phyloP scores from a whole-genome alignment of 2,113 vertebrate species.

The Hippocampus zosterae region DNA sequence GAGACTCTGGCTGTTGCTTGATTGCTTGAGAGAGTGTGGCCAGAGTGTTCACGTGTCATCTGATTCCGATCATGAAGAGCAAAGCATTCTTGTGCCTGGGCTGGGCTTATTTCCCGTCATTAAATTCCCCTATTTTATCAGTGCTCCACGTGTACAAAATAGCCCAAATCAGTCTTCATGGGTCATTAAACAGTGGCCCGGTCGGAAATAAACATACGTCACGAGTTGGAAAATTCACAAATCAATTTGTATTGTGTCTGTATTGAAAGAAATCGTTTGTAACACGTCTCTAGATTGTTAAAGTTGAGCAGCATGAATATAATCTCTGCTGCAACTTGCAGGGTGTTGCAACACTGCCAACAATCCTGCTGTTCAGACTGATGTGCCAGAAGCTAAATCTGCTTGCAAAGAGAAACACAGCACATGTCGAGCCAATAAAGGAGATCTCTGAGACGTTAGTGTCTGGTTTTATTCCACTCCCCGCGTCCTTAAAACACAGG shows the following conservation, averaged over 20 bases:
- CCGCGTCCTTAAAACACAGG: conserved; percentile 18
- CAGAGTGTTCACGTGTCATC: conserved; percentile 21
- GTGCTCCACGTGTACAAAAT: conserved; percentile 21
- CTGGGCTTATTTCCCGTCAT: conserved; percentile 36
- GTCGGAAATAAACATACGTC: neutral
- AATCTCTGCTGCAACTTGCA: conserved; percentile 28
- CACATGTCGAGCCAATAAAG: conserved; percentile 35
- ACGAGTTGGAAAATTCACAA: neutral
- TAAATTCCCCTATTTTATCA: conserved; percentile 48
- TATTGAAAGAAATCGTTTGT: conserved; percentile 8
- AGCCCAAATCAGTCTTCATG: neutral
- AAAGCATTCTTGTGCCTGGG: conserved; percentile 46
- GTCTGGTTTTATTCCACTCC: conserved; percentile 30
- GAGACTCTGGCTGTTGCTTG: neutral
- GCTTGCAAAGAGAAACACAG: conserved; percentile 31
- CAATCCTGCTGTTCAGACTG: conserved; percentile 22
- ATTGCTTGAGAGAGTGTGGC: neutral
- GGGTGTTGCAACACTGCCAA: conserved; percentile 35
- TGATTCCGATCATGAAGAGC: conserved; percentile 40
- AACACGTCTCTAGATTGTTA: conserved; percentile 15
- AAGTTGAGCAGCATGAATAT: conserved; percentile 11
- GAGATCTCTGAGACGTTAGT: conserved; percentile 46
- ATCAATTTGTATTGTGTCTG: conserved; percentile 16
- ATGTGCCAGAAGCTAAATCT: conserved; percentile 42
- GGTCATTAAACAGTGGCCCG: conserved; percentile 18